Evolutionary conservation across 2,797 vertebrate species (phyloP).

Genomic region (Gymnocypris eckloni): DNA sequence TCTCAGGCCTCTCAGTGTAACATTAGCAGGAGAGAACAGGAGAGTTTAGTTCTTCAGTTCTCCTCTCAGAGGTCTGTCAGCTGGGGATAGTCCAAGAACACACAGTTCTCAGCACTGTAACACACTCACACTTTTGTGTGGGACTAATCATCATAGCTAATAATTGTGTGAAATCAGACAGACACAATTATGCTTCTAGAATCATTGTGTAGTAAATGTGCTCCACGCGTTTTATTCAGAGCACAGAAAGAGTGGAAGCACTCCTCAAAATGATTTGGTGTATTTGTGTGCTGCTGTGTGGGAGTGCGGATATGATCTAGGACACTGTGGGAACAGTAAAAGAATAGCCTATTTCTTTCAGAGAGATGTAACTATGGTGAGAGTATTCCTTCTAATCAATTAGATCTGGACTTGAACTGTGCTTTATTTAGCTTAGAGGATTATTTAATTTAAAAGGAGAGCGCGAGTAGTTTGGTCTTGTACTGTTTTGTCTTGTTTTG

Average conservation of each 20-base stretch:
- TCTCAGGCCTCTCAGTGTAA: background rate
- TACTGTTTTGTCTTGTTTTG: background rate
- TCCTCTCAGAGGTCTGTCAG: constrained; percentile 22
- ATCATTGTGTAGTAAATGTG: constrained; percentile 11
- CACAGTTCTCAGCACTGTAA: constrained; percentile 6
- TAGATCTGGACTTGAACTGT: background rate
- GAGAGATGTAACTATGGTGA: constrained; percentile 7
- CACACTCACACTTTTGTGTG: background rate
- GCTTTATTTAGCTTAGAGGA: background rate
- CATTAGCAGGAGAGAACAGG: background rate
- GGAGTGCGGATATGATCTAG: constrained; percentile 13
- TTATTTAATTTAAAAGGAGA: background rate
- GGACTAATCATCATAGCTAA: background rate
- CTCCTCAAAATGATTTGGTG: constrained; percentile 24
- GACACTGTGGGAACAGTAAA: constrained; percentile 15
- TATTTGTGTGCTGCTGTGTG: background rate
- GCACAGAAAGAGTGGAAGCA: background rate
- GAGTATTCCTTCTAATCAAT: constrained; percentile 22
- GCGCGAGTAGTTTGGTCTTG: background rate
- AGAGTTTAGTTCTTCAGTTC: constrained; percentile 17
- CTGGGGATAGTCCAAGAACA: constrained; percentile 9
- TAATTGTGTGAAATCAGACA: constrained; percentile 17
- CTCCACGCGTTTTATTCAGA: background rate
- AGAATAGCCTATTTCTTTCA: constrained; percentile 1
- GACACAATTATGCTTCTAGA: constrained; percentile 1